These are phyloP conservation scores for Zophobas morio DNA, from an alignment of 1,140 invertebrate species.

Conservation along the genomic window DNA sequence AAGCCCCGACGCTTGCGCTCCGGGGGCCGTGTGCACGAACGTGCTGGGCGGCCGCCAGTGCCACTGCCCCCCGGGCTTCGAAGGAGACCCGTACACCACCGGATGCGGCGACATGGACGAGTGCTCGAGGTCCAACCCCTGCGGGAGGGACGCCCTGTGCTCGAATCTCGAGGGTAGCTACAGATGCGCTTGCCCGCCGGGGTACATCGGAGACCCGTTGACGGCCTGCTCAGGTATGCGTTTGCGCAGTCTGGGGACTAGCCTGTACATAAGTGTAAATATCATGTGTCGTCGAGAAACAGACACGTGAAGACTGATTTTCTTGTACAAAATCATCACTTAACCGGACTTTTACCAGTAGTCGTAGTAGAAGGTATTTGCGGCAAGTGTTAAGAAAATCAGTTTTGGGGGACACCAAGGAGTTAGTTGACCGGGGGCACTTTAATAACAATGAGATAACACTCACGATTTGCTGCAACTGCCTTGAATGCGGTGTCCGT, in stretches of 20 bases:
- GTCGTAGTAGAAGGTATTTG: slow-evolving; percentile 32
- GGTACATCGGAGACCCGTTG: slow-evolving; percentile 82
- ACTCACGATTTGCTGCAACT: slow-evolving; percentile 22
- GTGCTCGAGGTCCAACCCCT: slow-evolving; percentile 75
- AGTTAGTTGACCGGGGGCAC: background rate
- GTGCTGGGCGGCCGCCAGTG: slow-evolving; percentile 84
- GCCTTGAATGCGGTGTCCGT: slow-evolving; percentile 3
- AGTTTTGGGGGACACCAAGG: slow-evolving; percentile 4
- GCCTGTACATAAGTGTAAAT: slow-evolving; percentile 60
- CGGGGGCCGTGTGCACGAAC: slow-evolving; percentile 85
- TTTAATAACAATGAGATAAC: slow-evolving; percentile 11
- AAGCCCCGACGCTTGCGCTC: slow-evolving; percentile 80
- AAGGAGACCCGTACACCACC: slow-evolving; percentile 67
- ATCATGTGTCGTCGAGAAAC: slow-evolving; percentile 53
- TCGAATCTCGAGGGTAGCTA: slow-evolving; percentile 81
- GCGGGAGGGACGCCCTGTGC: slow-evolving; percentile 82
- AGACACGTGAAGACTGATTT: slow-evolving; percentile 65
- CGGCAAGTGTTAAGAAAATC: slow-evolving; percentile 43
- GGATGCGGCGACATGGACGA: slow-evolving; percentile 82
- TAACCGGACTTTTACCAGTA: slow-evolving; percentile 46
- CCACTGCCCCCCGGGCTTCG: slow-evolving; percentile 83
- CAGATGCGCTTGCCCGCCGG: slow-evolving; percentile 82
- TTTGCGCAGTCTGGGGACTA: slow-evolving; percentile 13
- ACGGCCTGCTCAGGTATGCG: slow-evolving; percentile 77
- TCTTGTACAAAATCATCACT: slow-evolving; percentile 60